Evolutionary conservation across 2,888 invertebrate species (phyloP), one percentile per base, ranked within the genome.

Genomic region (Microctonus aethiopoides): DNA sequence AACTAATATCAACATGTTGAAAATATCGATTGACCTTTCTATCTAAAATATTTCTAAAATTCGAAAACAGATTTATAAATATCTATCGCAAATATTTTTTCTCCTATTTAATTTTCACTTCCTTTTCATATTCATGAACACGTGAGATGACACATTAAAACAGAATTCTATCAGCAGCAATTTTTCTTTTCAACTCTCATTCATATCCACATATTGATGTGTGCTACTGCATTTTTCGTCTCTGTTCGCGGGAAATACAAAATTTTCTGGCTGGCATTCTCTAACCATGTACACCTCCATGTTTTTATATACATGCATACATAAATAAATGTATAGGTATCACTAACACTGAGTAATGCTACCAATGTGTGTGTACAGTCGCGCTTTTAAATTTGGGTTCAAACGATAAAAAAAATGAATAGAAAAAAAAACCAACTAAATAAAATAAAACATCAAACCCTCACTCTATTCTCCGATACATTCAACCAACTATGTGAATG

Each of bases 351-450:
- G 29, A 29, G 29, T 20, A 61, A 20, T 34, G 41, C 2, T 13
- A 61, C 54, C 39, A 62, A 56, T 41, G 52, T 46, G 46, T 57
- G 57, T 57, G 63, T 63, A 68, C 57, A 63, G 62, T 68, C 63
- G 68, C 64, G 69, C 64, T 69, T 69, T 69, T 65, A 69, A 69
- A 69, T 69, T 69, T 64, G 39, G 34, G 52, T 65, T 65, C 64
- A 36, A 52, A 39, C 41, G 54, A 68, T 32, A 32, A 26, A 57
- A 61, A 54, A 62, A 56, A 68, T 32, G 32, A 56, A 32, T 51
- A 4, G 16, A 20, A 62, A 61, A 68, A 63, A 62, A 54, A 39
- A 56, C 57, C 32, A 41, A 54, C 11, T 32, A 5, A 26, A 20
- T 41, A 56, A 61, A 61, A 61, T 22, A 52, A 16, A 61, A 68